Percentiles rank a stretch among this genome's conserved stretches.
Conservation (phyloP, 1,140 invertebrate genomes). For the Popillia japonica region DNA sequence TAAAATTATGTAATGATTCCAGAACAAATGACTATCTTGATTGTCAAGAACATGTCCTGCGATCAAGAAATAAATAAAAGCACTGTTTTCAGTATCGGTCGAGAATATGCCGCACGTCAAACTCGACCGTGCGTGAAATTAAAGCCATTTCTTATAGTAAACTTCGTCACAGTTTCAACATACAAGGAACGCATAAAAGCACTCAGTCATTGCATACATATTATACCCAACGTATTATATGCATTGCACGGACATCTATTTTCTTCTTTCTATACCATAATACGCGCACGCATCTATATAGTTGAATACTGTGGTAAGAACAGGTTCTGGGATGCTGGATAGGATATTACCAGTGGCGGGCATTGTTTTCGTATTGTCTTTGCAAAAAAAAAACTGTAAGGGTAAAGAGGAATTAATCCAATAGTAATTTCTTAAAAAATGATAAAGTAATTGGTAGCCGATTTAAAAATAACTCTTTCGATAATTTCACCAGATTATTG, state of each 20-base stretch:
- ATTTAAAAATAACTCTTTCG: too few relatives aligned
- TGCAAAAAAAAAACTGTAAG: too few relatives aligned
- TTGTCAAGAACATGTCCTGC: background rate
- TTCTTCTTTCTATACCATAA: background rate
- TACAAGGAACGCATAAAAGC: slow-evolving; percentile 10
- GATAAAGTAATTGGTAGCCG: too few relatives aligned
- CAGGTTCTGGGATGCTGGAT: slow-evolving; percentile 20
- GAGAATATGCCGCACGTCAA: background rate
- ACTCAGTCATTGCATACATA: slow-evolving; percentile 21
- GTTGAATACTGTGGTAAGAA: background rate
- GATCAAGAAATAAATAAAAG: background rate
- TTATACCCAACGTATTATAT: slow-evolving; percentile 3
- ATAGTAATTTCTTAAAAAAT: too few relatives aligned
- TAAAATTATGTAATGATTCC: background rate
- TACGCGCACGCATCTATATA: background rate
- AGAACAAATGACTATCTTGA: background rate
- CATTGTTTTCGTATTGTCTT: too few relatives aligned
- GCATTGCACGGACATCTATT: background rate
- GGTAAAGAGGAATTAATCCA: too few relatives aligned
- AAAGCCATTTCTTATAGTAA: slow-evolving; percentile 15
- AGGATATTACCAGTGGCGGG: background rate
- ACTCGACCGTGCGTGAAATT: slow-evolving; percentile 14
- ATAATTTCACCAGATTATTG: too few relatives aligned
- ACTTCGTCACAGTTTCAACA: slow-evolving; percentile 19
- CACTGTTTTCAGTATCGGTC: background rate